phyloP scores from a whole-genome alignment of 2,113 vertebrate genomes.

The Nannobrachium achirus region DNA sequence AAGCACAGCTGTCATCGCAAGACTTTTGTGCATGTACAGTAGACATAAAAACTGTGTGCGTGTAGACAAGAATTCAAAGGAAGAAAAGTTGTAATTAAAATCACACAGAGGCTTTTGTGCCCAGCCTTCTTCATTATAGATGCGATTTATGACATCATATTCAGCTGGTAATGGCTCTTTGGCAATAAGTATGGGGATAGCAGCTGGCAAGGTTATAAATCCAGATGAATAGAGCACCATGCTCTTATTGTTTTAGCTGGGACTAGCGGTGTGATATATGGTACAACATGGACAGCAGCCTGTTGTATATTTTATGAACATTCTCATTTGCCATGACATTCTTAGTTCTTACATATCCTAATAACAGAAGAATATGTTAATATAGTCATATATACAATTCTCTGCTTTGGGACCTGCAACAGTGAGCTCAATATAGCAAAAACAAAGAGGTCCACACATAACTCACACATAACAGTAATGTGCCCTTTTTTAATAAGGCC shows the following conservation, averaged over 20 bases:
- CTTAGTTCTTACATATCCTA: slow-evolving; percentile 1
- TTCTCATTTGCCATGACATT: no score
- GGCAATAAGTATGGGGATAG: slow-evolving; percentile 1
- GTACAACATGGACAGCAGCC: neutral
- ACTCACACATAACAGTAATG: no score
- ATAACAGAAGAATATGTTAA: no score
- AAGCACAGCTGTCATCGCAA: no score
- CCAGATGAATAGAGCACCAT: neutral
- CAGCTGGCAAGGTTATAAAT: slow-evolving; percentile 15
- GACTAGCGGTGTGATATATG: slow-evolving; percentile 1
- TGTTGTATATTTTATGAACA: slow-evolving; percentile 7
- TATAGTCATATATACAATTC: no score
- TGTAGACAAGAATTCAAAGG: neutral
- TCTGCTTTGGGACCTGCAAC: no score
- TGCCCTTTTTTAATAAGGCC: no score
- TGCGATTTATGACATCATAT: slow-evolving; percentile 25
- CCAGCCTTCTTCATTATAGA: slow-evolving; percentile 18
- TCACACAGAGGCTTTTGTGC: slow-evolving; percentile 1
- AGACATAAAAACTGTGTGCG: no score
- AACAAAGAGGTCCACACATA: no score
- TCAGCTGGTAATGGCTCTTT: slow-evolving; percentile 19
- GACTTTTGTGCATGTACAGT: no score
- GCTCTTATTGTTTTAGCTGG: slow-evolving; percentile 20
- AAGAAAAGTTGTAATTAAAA: slow-evolving; percentile 2
- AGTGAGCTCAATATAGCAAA: no score